Evolutionary conservation across 37 sponge, comb jelly and placozoan genomes (phyloP).

Genomic region (Theonella swinhoei): DNA sequence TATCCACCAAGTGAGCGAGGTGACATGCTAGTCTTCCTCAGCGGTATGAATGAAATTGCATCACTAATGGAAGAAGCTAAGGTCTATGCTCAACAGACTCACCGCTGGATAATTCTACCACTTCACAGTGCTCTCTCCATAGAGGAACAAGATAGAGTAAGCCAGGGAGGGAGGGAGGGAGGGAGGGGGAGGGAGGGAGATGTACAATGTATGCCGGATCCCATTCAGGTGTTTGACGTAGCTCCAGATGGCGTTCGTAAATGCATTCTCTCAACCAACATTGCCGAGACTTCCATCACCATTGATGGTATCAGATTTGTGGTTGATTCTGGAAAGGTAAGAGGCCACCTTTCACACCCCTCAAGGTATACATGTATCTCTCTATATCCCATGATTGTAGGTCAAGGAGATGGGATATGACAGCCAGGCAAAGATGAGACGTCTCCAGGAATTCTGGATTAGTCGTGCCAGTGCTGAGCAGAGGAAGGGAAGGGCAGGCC

Average conservation of each 20-base stretch:
- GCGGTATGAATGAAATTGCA: conserved; percentile 92
- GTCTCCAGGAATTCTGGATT: conserved; percentile 97
- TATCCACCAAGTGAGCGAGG: conserved; percentile 87
- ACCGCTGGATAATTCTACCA: conserved; percentile 82
- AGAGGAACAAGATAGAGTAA: conserved; percentile 90
- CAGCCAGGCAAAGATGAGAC: conserved; percentile 79
- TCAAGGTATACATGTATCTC: background rate
- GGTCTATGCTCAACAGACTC: conserved; percentile 75
- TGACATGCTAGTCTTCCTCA: conserved; percentile 88
- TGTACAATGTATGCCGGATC: background rate
- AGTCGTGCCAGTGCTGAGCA: conserved; percentile 97
- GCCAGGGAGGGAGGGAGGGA: background rate
- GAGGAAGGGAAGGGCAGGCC: conserved; percentile 96
- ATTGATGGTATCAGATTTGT: conserved; percentile 91
- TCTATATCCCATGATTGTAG: conserved; percentile 42
- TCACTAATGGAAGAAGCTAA: conserved; percentile 77
- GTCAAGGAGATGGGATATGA: conserved; percentile 99
- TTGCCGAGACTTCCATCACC: conserved; percentile 96
- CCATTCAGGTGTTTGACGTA: conserved; percentile 80
- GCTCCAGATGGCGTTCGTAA: conserved; percentile 90
- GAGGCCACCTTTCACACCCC: background rate
- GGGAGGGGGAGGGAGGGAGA: background rate
- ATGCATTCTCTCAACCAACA: conserved; percentile 96
- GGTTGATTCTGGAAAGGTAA: conserved; percentile 88
- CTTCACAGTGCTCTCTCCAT: conserved; percentile 95